Evolutionary conservation across 2,888 invertebrate genomes (phyloP).

Genomic region (Leptopilina myrica): DNA sequence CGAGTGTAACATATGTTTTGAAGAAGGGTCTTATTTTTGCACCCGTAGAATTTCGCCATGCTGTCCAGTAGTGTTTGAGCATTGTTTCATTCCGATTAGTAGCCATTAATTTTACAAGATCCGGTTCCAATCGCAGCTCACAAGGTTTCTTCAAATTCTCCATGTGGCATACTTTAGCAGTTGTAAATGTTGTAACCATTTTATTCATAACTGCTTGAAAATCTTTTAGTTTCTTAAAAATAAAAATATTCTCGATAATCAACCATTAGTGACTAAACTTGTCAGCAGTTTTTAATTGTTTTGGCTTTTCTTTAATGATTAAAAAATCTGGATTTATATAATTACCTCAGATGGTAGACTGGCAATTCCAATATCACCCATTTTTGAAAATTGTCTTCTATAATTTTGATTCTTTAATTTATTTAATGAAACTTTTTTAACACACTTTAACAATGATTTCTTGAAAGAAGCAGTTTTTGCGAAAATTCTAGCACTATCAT

Average conservation of each 20-base stretch:
- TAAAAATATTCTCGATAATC: neutral
- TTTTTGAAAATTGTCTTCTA: neutral
- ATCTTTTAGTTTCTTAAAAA: slow-evolving; percentile 71
- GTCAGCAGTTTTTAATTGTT: too few species aligned
- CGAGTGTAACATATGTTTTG: slow-evolving; percentile 68
- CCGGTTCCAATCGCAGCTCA: slow-evolving; percentile 86
- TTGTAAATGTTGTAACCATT: slow-evolving; percentile 88
- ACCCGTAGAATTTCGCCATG: slow-evolving; percentile 87
- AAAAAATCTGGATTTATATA: neutral
- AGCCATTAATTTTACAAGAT: slow-evolving; percentile 83
- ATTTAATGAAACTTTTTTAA: neutral
- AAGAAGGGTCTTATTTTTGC: slow-evolving; percentile 78
- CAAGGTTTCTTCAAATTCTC: slow-evolving; percentile 80
- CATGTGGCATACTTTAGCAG: slow-evolving; percentile 86
- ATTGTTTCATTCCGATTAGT: slow-evolving; percentile 87
- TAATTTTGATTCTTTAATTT: neutral
- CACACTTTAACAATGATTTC: neutral
- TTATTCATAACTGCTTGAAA: slow-evolving; percentile 82
- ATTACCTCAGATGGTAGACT: neutral
- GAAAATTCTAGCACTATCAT: neutral
- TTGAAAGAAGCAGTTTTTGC: neutral
- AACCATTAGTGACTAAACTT: too few species aligned
- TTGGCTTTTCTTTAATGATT: too few species aligned
- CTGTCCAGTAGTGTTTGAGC: slow-evolving; percentile 86
- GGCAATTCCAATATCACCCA: neutral